Evolutionary conservation across 2,888 invertebrate species (phyloP), one percentile per base, ranked within the genome.

Genomic region (Drosophila mulleri): DNA sequence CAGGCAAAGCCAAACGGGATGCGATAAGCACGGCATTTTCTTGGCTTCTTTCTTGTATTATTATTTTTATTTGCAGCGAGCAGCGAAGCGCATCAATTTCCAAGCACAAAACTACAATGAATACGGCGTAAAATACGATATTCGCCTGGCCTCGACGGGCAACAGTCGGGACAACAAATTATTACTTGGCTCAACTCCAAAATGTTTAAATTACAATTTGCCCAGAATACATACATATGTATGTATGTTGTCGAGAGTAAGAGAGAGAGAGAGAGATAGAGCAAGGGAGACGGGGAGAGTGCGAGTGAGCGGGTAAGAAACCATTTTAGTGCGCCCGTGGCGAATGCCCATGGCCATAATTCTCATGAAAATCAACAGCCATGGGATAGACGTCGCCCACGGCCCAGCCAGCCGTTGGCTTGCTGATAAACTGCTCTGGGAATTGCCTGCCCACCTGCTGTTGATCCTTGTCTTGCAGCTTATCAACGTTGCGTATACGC

Each of bases 201-300:
- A 88, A 90, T 88, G 85, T 75, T 87, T 90, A 88, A 90, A 88
- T 88, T 90, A 88, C 89, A 88, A 88, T 88, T 90, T 84, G 71
- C 77, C 71, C 67, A 75, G 64, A 65, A 79, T 74, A 66, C 37
- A 37, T 23, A 37, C 18, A 37, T 61, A 67, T 9, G 8, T 29
- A 29, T 8, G 8, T 29, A 18, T 20, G 18, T 23, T 20, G 4
- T 35, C 12, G 37, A 53, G 20, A 53, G 37, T 23, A 37, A 53
- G 35, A 18, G 52, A 16, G 35, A 14, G 14, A 1, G 23, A n/a
- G 39, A n/a, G 41, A 2, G n/a, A n/a, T n/a, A n/a, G n/a, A n/a
- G n/a, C n/a, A n/a, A n/a, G n/a, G n/a, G n/a, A n/a, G 53, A 11
- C 4, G 23, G 11, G 1, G n/a, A 26, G 39, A 26, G 11, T 9